Evolutionary conservation across 2,888 invertebrate species (phyloP), one percentile per base, ranked within the genome.

Genomic region (Diaphora mendica): DNA sequence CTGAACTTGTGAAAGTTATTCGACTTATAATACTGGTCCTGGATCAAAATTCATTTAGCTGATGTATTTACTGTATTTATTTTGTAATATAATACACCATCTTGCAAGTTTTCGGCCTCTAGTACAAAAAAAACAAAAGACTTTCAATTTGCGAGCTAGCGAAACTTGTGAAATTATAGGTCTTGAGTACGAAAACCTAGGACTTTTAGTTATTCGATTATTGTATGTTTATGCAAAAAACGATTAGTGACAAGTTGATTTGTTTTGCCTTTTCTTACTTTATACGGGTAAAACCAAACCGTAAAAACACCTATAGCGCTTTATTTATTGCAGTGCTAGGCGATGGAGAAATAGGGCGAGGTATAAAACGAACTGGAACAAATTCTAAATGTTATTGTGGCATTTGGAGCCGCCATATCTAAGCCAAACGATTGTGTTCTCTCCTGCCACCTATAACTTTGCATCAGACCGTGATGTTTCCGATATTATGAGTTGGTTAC

Each of bases 341-440:
- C 85, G 82, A 69, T 82, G 81, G 86, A 75, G 84, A 91, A 91
- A 90, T 92, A 85, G 92, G 90, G 89, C 91, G 86, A 86, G 85
- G 85, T 90, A 90, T 90, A 92, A 91, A 91, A 91, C 89, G 86
- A 88, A 89, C 86, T 91, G 89, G 90, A 91, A 91, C 91, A 86
- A 85, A 88, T 89, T 90, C 89, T 90, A 93, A 94, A 94, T 93
- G 93, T 92, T 93, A 94, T 85, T 87, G 88, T 93, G 93, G 88
- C 93, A 93, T 94, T 94, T 93, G 86, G 87, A 88, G 83, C 81
- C 82, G 84, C 81, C 83, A 85, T 86, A 86, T 86, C 85, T 80
- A 77, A 82, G 79, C 81, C 79, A 80, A 79, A 76, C 84, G 77
- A 79, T 84, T 81, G 80, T 82, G 77, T 75, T 81, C 71, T 77